phyloP scores from a whole-genome alignment of 2,113 vertebrate species.

The Platycercus adscitus region DNA sequence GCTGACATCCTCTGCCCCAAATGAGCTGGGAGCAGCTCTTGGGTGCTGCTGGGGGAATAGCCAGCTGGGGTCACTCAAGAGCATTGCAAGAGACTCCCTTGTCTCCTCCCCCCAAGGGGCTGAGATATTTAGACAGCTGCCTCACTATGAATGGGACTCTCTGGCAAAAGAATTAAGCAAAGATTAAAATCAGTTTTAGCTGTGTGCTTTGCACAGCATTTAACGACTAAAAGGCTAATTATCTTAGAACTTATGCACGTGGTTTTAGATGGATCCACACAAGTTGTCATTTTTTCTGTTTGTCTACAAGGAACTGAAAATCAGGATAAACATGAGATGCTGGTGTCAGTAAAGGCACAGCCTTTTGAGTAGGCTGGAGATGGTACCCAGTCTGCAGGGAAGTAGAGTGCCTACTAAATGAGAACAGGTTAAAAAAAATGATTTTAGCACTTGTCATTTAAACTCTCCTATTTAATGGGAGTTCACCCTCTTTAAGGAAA shows the following conservation, averaged over 20 bases:
- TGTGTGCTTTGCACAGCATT: slow-evolving; percentile 61
- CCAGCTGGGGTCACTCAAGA: slow-evolving; percentile 45
- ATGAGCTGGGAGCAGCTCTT: background rate
- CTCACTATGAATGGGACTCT: slow-evolving; percentile 40
- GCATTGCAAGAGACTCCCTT: background rate
- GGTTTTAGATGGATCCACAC: slow-evolving; percentile 35
- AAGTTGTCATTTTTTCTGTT: slow-evolving; percentile 11
- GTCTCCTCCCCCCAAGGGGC: slow-evolving; percentile 39
- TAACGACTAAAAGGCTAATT: slow-evolving; percentile 45
- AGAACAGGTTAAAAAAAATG: background rate
- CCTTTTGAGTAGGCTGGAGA: background rate
- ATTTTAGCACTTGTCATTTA: slow-evolving; percentile 2
- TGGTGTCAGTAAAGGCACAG: background rate
- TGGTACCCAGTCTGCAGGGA: background rate
- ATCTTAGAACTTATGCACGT: slow-evolving; percentile 64
- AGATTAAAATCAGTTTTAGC: slow-evolving; percentile 70
- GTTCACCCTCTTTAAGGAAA: slow-evolving; percentile 31
- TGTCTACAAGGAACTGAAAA: slow-evolving; percentile 16
- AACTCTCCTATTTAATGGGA: background rate
- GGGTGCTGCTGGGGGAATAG: background rate
- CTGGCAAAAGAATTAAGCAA: slow-evolving; percentile 69
- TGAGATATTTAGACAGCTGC: slow-evolving; percentile 59
- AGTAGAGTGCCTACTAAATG: background rate
- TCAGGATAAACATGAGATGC: background rate
- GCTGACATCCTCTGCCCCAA: background rate